Percentiles rank a stretch among this genome's conserved stretches.
phyloP scores from a whole-genome alignment of 37 sponge, comb jelly and placozoan species.

The Petrosia ficiformis region DNA sequence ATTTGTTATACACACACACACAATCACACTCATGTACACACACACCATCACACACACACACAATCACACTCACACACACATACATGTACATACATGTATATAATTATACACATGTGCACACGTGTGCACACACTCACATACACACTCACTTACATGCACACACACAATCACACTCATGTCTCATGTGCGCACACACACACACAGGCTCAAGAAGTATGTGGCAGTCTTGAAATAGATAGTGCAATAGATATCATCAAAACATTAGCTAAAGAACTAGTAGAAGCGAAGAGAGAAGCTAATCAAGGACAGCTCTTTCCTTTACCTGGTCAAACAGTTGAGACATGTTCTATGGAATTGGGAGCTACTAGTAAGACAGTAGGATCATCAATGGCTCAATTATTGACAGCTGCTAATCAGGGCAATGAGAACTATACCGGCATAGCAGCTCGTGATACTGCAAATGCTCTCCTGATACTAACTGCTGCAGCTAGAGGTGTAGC shows the following conservation, averaged over 20 bases:
- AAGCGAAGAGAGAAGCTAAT: slow-evolving; percentile 48
- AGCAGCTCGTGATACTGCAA: slow-evolving; percentile 93
- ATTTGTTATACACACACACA: too few relatives aligned
- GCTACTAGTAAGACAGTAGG: slow-evolving; percentile 93
- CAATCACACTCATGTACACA: too few relatives aligned
- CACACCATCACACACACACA: too few relatives aligned
- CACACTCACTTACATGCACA: background rate
- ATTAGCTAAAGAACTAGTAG: slow-evolving; percentile 53
- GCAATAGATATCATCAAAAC: slow-evolving; percentile 73
- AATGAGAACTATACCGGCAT: slow-evolving; percentile 99
- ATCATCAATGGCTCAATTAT: slow-evolving; percentile 97
- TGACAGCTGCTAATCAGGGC: slow-evolving; percentile 96
- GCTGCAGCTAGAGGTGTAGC: slow-evolving; percentile 90
- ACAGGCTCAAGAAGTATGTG: slow-evolving; percentile 90
- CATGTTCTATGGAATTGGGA: slow-evolving; percentile 90
- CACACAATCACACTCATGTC: background rate
- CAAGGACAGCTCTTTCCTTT: slow-evolving; percentile 63
- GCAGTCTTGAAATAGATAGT: slow-evolving; percentile 89
- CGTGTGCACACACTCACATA: background rate
- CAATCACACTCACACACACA: too few relatives aligned
- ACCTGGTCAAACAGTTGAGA: slow-evolving; percentile 79
- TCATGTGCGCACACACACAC: background rate
- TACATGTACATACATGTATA: too few relatives aligned
- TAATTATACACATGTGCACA: background rate
- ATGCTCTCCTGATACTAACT: slow-evolving; percentile 71